Evolutionary conservation across 2,797 vertebrate species (phyloP).

Genomic region (Discoglossus pictus): DNA sequence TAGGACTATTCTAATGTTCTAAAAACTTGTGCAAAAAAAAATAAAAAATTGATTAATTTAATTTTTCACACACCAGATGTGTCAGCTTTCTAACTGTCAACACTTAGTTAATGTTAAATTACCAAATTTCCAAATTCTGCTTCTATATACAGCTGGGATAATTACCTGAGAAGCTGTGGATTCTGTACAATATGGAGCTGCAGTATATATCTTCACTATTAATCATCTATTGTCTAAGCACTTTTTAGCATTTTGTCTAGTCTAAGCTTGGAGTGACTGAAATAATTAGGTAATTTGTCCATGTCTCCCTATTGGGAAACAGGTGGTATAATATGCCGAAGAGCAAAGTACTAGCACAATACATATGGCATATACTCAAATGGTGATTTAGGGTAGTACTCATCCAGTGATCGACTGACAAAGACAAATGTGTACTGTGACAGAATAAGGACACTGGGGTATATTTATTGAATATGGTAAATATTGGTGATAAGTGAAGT

Average conservation of each 20-base stretch:
- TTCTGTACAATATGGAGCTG: conserved; percentile 16
- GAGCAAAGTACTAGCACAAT: too few relatives aligned
- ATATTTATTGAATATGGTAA: too few relatives aligned
- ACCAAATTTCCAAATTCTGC: background rate
- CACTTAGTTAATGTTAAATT: background rate
- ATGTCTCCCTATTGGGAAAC: conserved; percentile 37
- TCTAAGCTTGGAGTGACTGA: conserved; percentile 31
- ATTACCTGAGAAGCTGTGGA: conserved; percentile 12
- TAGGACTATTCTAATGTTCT: too few relatives aligned
- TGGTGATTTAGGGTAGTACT: too few relatives aligned
- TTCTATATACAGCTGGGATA: background rate
- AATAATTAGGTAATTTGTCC: conserved; percentile 45
- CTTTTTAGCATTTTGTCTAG: conserved; percentile 33
- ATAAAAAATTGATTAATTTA: too few relatives aligned
- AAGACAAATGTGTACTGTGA: too few relatives aligned
- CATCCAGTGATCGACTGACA: background rate
- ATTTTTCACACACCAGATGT: too few relatives aligned
- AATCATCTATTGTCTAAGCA: conserved; percentile 32
- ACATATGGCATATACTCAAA: too few relatives aligned
- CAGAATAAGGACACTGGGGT: too few relatives aligned
- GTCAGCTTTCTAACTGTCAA: background rate
- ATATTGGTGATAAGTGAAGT: too few relatives aligned
- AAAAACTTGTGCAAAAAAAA: too few relatives aligned
- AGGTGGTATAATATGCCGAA: background rate
- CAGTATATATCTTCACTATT: conserved; percentile 29